phyloP scores from a whole-genome alignment of 2,113 vertebrate species.

The Carassius gibelio region DNA sequence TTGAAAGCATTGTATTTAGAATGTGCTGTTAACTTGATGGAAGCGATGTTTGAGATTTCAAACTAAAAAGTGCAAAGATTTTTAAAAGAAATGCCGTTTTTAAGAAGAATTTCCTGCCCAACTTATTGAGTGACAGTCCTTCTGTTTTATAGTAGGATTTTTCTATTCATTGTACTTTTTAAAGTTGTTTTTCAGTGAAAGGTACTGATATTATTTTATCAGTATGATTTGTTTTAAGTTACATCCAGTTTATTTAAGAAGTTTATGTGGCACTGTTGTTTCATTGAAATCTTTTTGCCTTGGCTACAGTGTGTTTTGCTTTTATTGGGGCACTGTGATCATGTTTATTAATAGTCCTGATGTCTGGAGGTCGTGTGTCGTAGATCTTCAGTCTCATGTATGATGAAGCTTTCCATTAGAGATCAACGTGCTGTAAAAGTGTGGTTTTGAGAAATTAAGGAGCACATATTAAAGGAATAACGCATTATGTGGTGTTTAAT shows the following conservation, averaged over 20 bases:
- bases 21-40: not conserved
- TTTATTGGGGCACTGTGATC: not conserved
- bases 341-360: not conserved
- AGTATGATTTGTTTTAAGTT: not conserved
- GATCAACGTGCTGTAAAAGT: not conserved
- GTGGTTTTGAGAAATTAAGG: not conserved
- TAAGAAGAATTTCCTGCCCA: not conserved
- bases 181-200: not conserved
- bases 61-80: not conserved
- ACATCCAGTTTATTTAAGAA: not conserved
- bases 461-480: slow-evolving; percentile 37
- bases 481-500: slow-evolving; percentile 1
- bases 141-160: slow-evolving; percentile 20
- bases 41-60: not conserved
- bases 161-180: slow-evolving; percentile 21
- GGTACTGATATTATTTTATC: not conserved
- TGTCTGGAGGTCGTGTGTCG: not conserved
- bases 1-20: slow-evolving; percentile 16
- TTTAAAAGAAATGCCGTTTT: not conserved
- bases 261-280: not conserved
- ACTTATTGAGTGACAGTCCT: not conserved
- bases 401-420: not conserved
- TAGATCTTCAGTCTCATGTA: not conserved
- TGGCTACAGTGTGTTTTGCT: not conserved
- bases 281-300: not conserved